phyloP scores from a whole-genome alignment of 2,888 invertebrate genomes.

The Tetanocera ferruginea region DNA sequence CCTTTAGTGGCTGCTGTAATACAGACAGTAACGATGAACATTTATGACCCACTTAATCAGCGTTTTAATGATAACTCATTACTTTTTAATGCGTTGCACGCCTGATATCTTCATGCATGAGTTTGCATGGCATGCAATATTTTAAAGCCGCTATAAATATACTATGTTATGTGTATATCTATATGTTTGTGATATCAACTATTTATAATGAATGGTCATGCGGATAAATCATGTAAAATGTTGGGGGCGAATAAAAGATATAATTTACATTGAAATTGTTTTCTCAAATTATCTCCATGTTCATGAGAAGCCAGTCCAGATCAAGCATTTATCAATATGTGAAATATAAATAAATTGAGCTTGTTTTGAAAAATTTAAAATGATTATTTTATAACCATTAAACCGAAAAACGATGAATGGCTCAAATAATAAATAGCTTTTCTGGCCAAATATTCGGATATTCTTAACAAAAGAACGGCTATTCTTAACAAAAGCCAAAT shows the following conservation, averaged over 20 bases:
- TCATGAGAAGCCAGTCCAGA: neutral
- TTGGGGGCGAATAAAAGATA: neutral
- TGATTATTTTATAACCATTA: no score
- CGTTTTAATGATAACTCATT: slow-evolving; percentile 12
- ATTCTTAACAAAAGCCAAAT: no score
- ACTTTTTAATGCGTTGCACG: slow-evolving; percentile 7
- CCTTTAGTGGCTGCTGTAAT: neutral
- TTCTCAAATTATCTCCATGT: neutral
- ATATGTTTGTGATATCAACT: neutral
- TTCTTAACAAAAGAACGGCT: no score
- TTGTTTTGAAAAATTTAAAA: neutral
- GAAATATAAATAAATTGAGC: neutral
- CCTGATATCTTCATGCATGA: neutral
- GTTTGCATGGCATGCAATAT: neutral
- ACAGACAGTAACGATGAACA: neutral
- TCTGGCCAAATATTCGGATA: no score
- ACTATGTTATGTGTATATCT: no score
- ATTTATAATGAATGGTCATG: slow-evolving; percentile 6
- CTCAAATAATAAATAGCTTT: no score
- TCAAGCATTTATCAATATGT: no score
- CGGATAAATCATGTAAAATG: neutral
- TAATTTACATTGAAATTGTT: neutral
- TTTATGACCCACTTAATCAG: slow-evolving; percentile 11
- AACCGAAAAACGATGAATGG: no score
- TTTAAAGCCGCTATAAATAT: neutral